These are phyloP conservation scores for Ranitomeya imitator DNA, from an alignment of 2,113 vertebrate species.

Conservation along the genomic window DNA sequence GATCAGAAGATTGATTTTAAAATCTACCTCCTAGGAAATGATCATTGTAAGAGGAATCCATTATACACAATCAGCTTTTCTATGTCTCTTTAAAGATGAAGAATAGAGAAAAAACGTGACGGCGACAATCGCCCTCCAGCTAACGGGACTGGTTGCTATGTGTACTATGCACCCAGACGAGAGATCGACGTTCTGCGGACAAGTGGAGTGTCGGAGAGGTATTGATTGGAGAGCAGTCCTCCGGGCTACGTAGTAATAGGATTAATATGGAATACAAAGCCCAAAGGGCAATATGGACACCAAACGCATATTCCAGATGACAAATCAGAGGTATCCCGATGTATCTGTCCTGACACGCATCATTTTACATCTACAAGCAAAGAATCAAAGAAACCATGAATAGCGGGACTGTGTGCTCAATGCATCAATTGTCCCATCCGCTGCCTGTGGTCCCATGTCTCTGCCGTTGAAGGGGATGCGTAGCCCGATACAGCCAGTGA, in stretches of 20 bases:
- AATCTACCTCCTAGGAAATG: too few species aligned
- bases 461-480: too few species aligned
- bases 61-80: not conserved
- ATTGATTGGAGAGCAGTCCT: not conserved
- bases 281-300: not conserved
- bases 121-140: not conserved
- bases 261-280: slow-evolving; percentile 2
- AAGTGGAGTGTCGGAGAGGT: not conserved
- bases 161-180: not conserved
- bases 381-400: too few species aligned
- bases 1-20: too few species aligned
- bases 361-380: too few species aligned
- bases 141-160: not conserved
- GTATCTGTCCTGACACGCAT: not conserved
- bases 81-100: not conserved
- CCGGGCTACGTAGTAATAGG: not conserved
- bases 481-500: too few species aligned
- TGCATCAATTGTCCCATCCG: too few species aligned
- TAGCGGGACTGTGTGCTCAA: too few species aligned
- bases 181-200: not conserved
- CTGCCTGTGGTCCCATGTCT: too few species aligned
- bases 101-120: not conserved
- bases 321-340: not conserved
- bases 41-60: not conserved
- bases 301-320: not conserved